Evolutionary conservation across 2,888 invertebrate genomes (phyloP), one percentile per base, ranked within the genome.

Genomic region (Lissocephala sabroskyi): DNA sequence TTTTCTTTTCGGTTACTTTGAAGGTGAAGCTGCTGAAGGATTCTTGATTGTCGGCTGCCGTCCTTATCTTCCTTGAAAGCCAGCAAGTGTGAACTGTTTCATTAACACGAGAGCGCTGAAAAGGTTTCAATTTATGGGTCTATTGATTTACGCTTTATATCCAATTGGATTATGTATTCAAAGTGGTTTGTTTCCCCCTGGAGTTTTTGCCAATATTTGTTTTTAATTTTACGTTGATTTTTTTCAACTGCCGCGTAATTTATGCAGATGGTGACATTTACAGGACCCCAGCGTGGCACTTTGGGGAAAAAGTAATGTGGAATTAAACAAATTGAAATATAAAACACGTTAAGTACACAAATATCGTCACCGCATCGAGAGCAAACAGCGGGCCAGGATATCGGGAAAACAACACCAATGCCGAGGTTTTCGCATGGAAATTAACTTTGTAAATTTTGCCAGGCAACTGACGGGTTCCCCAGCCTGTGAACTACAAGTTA

Each of bases 401-500:
- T 23, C 7, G 23, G 23, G 4, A 23, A n/a, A n/a, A n/a, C n/a
- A n/a, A n/a, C n/a, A n/a, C n/a, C n/a, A n/a, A n/a, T n/a, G n/a
- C n/a, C n/a, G n/a, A n/a, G n/a, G n/a, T n/a, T n/a, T n/a, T n/a
- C n/a, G n/a, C n/a, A n/a, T n/a, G n/a, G n/a, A n/a, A n/a, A n/a
- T n/a, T n/a, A n/a, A n/a, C n/a, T n/a, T n/a, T n/a, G n/a, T n/a
- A n/a, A n/a, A n/a, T n/a, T n/a, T n/a, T n/a, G 23, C 23, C 23
- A 23, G 4, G 7, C 23, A 23, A 7, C 7, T 23, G 4, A n/a
- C 4, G 23, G 3, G 23, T 23, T 23, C 23, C 23, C 4, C 23
- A 7, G 3, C 7, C 23, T n/a, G n/a, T 5, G 7, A 23, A 23
- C 23, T 37, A 60, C 74, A 63, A 64, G 49, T 64, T 73, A 71